Evolutionary conservation across 2,797 vertebrate species (phyloP).

Genomic region (Chaenodraco wilsoni): DNA sequence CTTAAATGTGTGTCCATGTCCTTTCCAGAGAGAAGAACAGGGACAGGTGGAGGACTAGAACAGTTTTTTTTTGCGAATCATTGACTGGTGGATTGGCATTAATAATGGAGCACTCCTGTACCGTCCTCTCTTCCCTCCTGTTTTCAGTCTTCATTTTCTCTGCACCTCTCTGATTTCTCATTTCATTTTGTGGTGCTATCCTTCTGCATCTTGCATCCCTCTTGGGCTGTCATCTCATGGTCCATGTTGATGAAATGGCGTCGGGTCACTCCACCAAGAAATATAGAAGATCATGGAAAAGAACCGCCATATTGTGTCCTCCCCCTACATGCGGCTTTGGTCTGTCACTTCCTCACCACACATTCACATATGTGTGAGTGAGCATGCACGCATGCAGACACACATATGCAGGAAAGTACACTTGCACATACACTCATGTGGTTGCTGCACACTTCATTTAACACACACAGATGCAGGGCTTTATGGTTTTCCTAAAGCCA

Average conservation of each 20-base stretch:
- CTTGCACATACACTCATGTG: constrained; percentile 42
- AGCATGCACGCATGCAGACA: constrained; percentile 14
- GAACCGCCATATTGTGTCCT: constrained; percentile 52
- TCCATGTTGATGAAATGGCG: constrained; percentile 86
- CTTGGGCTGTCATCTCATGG: constrained; percentile 63
- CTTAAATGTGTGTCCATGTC: constrained; percentile 38
- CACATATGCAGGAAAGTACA: constrained; percentile 4
- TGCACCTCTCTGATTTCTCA: constrained; percentile 69
- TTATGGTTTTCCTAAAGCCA: constrained; percentile 79
- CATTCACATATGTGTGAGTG: constrained; percentile 63
- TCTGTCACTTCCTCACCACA: constrained; percentile 68
- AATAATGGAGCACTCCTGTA: constrained; percentile 55
- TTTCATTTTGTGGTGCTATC: constrained; percentile 70
- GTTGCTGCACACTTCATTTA: constrained; percentile 76
- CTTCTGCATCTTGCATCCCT: constrained; percentile 70
- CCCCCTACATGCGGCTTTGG: constrained; percentile 64
- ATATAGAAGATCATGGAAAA: constrained; percentile 42
- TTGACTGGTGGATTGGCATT: constrained; percentile 63
- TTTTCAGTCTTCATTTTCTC: constrained; percentile 62
- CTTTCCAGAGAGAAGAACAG: constrained; percentile 44
- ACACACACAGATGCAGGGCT: constrained; percentile 75
- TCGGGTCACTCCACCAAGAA: constrained; percentile 82
- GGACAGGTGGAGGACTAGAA: constrained; percentile 50
- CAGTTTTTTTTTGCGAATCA: constrained; percentile 39
- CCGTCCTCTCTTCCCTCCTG: constrained; percentile 33